Evolutionary conservation across 2,113 vertebrate genomes (phyloP).

Genomic region (Eolophus roseicapilla): DNA sequence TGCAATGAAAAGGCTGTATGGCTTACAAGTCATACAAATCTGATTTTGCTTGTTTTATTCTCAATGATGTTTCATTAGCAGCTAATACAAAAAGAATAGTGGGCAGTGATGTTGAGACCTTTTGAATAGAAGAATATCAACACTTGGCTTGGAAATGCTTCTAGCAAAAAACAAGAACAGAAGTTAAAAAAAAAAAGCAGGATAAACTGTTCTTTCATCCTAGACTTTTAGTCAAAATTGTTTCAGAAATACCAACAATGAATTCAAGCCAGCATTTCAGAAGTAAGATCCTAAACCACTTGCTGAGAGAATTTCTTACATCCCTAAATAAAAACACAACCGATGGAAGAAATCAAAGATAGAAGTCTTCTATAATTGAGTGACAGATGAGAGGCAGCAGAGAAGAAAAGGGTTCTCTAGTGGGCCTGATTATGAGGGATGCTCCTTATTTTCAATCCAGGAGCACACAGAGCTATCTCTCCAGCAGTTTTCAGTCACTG

Average conservation of each 20-base stretch:
- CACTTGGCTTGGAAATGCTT: not conserved
- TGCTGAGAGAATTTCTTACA: not conserved
- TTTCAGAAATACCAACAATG: not conserved
- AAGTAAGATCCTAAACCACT: not conserved
- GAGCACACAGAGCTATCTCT: not conserved
- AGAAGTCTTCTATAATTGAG: not conserved
- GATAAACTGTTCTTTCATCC: not conserved
- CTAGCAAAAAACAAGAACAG: not conserved
- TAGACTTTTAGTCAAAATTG: not conserved
- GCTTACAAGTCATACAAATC: not conserved
- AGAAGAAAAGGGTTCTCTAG: not conserved
- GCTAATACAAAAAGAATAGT: not conserved
- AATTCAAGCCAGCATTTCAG: not conserved
- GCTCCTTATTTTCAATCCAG: not conserved
- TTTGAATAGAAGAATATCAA: not conserved
- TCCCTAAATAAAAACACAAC: not conserved
- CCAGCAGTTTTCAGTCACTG: not conserved
- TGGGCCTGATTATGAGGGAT: not conserved
- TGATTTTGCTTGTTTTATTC: slow-evolving; percentile 1
- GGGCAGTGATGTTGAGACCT: not conserved
- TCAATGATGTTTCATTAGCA: not conserved
- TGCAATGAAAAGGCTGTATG: not conserved
- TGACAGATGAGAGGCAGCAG: not conserved
- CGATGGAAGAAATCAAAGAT: not conserved
- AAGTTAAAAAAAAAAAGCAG: not conserved